phyloP scores from a whole-genome alignment of 2,888 invertebrate genomes.

The Pyrrhia umbra region DNA sequence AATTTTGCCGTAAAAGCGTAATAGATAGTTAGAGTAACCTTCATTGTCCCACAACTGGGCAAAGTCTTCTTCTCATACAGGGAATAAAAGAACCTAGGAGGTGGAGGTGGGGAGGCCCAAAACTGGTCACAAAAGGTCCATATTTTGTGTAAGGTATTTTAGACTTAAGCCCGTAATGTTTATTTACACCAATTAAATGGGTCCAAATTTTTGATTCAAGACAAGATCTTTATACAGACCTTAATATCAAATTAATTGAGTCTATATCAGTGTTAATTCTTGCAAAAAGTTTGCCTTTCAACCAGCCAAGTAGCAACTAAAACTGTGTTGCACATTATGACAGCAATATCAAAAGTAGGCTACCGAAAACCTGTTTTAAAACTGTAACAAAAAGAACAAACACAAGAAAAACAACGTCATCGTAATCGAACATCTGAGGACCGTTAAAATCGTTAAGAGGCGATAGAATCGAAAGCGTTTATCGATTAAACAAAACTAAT shows the following conservation, averaged over 20 bases:
- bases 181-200: no score
- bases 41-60: no score
- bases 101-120: no score
- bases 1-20: no score
- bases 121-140: no score
- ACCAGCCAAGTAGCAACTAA: not conserved
- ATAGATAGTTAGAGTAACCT: no score
- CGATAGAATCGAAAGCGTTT: constrained; percentile 63
- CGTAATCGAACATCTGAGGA: constrained; percentile 27
- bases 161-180: no score
- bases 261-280: constrained; percentile 1
- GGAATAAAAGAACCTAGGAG: no score
- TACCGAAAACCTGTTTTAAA: constrained; percentile 15
- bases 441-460: constrained; percentile 52
- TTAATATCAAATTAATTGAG: not conserved
- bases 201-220: no score
- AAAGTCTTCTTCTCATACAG: no score
- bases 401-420: constrained; percentile 21
- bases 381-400: constrained; percentile 11
- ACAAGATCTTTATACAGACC: no score
- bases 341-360: constrained; percentile 21
- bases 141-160: no score
- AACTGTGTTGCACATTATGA: constrained; percentile 11
- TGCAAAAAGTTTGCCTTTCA: not conserved
- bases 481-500: constrained; percentile 60